Percentiles rank a stretch among this genome's conserved stretches.
Conservation (phyloP, 2,113 vertebrate species). For the Anolis sagrei region DNA sequence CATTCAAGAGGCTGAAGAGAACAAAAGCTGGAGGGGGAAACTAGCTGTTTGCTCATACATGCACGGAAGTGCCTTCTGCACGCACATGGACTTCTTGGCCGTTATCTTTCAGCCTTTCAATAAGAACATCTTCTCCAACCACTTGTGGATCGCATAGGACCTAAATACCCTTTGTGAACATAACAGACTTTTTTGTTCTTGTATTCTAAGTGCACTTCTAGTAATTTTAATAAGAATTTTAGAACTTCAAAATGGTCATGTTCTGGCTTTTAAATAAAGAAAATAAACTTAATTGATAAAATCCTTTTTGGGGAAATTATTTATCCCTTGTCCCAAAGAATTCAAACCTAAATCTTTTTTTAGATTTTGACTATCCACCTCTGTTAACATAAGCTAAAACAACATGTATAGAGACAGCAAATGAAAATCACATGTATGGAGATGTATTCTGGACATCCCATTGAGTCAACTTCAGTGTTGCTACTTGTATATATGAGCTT, state of each 20-base stretch:
- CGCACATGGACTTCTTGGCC: slow-evolving; percentile 3
- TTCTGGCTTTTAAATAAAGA: slow-evolving; percentile 72
- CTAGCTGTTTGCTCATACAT: neutral
- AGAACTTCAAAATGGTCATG: slow-evolving; percentile 65
- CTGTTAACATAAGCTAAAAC: neutral
- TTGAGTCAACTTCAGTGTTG: neutral
- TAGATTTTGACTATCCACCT: neutral
- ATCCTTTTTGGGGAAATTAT: neutral
- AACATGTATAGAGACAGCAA: neutral
- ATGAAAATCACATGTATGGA: neutral
- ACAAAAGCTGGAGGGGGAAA: neutral
- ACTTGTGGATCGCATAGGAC: neutral
- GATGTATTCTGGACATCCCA: neutral
- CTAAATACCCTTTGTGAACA: slow-evolving; percentile 31
- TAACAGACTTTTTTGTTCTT: slow-evolving; percentile 44
- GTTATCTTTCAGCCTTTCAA: neutral
- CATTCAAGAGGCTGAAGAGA: neutral
- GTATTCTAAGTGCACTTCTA: slow-evolving; percentile 80
- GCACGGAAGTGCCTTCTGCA: slow-evolving; percentile 26
- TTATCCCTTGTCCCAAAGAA: neutral
- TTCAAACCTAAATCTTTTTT: neutral
- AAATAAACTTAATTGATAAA: slow-evolving; percentile 80
- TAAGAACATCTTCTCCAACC: neutral
- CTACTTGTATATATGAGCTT: neutral
- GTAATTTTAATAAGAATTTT: slow-evolving; percentile 66